Conservation (phyloP, 2,797 vertebrate genomes). For the Pantherophis vulpinus region DNA sequence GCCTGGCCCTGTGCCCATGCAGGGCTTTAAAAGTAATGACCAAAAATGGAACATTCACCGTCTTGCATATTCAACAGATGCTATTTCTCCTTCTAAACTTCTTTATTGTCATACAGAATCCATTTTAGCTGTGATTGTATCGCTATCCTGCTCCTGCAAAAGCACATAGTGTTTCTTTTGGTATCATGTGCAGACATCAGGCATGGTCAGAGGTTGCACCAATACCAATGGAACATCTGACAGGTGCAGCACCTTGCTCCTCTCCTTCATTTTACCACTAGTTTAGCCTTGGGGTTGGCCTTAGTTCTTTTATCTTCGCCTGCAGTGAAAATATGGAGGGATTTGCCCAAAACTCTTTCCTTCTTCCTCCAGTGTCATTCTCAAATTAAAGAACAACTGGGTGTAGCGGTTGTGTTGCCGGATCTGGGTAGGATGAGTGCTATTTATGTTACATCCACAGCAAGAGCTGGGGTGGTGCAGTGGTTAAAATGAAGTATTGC, state of each 20-base stretch:
- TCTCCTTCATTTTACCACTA: not conserved
- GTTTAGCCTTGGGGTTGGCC: not conserved
- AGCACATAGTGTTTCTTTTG: not conserved
- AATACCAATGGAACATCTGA: not conserved
- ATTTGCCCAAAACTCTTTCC: not conserved
- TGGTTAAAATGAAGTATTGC: too few relatives aligned
- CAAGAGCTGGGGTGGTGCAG: too few relatives aligned
- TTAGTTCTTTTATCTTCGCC: not conserved
- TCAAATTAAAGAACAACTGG: not conserved
- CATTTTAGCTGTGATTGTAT: not conserved
- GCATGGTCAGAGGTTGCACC: not conserved
- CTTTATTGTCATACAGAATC: not conserved
- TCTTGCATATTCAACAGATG: not conserved
- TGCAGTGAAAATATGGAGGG: not conserved
- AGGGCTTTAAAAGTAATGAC: not conserved
- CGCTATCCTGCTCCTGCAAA: not conserved
- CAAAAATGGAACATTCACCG: not conserved
- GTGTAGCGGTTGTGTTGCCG: not conserved
- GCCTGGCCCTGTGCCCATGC: not conserved
- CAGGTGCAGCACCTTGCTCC: not conserved
- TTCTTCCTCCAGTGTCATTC: not conserved
- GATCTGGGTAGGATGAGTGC: not conserved
- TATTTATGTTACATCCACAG: not conserved
- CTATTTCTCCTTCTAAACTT: not conserved
- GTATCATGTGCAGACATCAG: not conserved